Conservation (phyloP, 2,888 invertebrate genomes). For the Orthonychiurus folsomi region DNA sequence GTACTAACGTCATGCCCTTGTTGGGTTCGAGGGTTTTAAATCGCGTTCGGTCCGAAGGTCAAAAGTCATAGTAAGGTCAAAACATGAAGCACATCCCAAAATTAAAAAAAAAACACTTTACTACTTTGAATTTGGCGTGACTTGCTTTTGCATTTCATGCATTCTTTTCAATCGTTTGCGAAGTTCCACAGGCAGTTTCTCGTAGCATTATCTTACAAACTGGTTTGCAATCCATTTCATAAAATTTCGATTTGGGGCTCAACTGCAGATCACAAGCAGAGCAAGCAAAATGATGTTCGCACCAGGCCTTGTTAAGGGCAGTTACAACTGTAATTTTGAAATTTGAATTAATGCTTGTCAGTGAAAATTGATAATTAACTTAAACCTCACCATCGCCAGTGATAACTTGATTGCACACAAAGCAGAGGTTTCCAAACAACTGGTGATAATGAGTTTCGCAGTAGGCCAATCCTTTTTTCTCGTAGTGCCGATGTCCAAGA, state of each 20-base stretch:
- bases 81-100: too few species aligned
- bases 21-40: too few species aligned
- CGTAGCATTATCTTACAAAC: constrained; percentile 98
- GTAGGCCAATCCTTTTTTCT: constrained; percentile 95
- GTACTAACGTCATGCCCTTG: too few species aligned
- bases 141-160: constrained; percentile 51
- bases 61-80: too few species aligned
- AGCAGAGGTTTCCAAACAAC: constrained; percentile 96
- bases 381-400: constrained; percentile 95
- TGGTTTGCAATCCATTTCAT: constrained; percentile 96
- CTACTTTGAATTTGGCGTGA: not conserved
- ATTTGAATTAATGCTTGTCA: constrained; percentile 18
- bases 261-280: constrained; percentile 92
- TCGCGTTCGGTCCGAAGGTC: too few species aligned
- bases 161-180: constrained; percentile 83
- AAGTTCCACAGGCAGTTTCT: constrained; percentile 87
- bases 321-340: constrained; percentile 69
- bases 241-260: constrained; percentile 96
- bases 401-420: constrained; percentile 97
- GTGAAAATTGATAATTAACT: constrained; percentile 44
- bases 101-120: too few species aligned
- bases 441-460: constrained; percentile 99
- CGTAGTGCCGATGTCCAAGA: constrained; percentile 96
- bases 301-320: constrained; percentile 98
- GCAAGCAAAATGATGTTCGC: constrained; percentile 97